phyloP scores from a whole-genome alignment of 53 echinoderm and acorn worm species.

The Antedon mediterranea region DNA sequence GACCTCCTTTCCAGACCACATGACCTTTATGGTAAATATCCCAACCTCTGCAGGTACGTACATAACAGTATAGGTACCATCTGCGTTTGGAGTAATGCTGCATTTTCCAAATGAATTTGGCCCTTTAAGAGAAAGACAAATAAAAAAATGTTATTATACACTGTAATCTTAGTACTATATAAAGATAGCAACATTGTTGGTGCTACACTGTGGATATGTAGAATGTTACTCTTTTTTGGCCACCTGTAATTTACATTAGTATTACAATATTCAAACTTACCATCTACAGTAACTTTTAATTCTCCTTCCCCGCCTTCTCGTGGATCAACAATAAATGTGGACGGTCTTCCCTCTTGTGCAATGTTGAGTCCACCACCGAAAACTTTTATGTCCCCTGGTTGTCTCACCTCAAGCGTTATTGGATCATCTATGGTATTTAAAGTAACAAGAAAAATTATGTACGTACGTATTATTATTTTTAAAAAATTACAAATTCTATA shows the following conservation, averaged over 20 bases:
- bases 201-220: too few species aligned
- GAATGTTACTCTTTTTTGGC: too few species aligned
- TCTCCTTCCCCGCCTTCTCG: constrained; percentile 60
- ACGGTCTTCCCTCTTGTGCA: constrained; percentile 54
- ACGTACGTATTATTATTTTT: too few species aligned
- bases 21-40: constrained; percentile 69
- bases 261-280: too few species aligned
- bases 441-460: too few species aligned
- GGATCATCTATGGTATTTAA: constrained; percentile 46
- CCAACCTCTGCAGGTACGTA: constrained; percentile 88
- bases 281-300: constrained; percentile 78
- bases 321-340: constrained; percentile 60
- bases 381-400: constrained; percentile 39
- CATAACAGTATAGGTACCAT: constrained; percentile 76
- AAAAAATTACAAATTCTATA: too few species aligned
- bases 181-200: too few species aligned
- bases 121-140: constrained; percentile 28
- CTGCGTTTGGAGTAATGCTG: constrained; percentile 50
- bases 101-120: constrained; percentile 94
- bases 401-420: constrained; percentile 60
- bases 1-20: constrained; percentile 65
- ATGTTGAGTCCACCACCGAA: constrained; percentile 56
- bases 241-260: too few species aligned
- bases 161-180: too few species aligned
- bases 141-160: too few species aligned